These are phyloP conservation scores for Hippocampus zosterae DNA, from an alignment of 2,113 vertebrate genomes.

Conservation along the genomic window DNA sequence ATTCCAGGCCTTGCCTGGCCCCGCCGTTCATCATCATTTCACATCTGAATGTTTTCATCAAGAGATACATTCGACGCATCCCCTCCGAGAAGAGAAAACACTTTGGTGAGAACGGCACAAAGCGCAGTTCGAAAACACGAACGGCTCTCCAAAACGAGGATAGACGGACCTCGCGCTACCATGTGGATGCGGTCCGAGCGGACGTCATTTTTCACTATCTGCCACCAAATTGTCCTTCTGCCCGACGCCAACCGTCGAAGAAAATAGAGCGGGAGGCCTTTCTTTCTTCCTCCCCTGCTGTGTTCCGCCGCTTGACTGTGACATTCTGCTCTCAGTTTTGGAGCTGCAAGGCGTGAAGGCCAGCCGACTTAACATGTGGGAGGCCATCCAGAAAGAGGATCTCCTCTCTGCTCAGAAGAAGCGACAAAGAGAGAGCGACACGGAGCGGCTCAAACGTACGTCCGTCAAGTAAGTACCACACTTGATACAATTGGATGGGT, in stretches of 20 bases:
- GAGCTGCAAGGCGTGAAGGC: conserved; percentile 54
- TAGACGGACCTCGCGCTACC: no score
- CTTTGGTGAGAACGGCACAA: conserved; percentile 58
- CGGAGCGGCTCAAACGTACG: conserved; percentile 73
- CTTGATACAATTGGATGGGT: not conserved
- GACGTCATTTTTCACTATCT: no score
- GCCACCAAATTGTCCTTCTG: no score
- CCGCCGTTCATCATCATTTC: conserved; percentile 84
- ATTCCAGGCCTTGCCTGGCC: conserved; percentile 77
- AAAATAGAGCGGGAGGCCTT: no score
- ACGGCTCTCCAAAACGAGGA: no score
- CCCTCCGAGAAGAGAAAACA: conserved; percentile 47
- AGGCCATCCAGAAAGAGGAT: conserved; percentile 81
- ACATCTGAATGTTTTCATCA: conserved; percentile 75
- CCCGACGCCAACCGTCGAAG: no score
- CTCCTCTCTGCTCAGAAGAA: conserved; percentile 69
- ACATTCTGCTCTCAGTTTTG: conserved; percentile 57
- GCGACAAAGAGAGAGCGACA: conserved; percentile 75
- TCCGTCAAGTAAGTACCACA: conserved; percentile 74
- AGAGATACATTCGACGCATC: conserved; percentile 54
- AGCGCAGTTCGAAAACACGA: not conserved
- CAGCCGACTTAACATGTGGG: conserved; percentile 77
- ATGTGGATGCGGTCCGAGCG: no score
- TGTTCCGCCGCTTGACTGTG: not conserved
- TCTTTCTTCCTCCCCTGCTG: not conserved